Evolutionary conservation across 2,888 invertebrate genomes (phyloP), one percentile per base, ranked within the genome.

Genomic region (Lepeophtheirus nordmannii): DNA sequence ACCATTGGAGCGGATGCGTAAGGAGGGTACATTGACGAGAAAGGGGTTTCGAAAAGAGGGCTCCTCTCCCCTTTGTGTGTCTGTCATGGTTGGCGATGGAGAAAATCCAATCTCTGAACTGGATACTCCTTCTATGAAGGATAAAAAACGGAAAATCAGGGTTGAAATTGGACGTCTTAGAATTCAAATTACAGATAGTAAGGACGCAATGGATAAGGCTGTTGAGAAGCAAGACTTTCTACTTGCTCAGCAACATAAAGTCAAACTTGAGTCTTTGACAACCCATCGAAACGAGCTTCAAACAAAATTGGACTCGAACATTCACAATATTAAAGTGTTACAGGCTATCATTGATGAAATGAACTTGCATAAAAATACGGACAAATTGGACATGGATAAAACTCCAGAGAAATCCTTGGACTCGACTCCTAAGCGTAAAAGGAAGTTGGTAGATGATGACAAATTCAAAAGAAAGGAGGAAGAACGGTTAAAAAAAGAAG

Each of bases 151-250:
- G 5, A 17, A 17, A n/a, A 46, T 46, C 53, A 2, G 53, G 1
- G 53, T 46, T 2, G 53, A 46, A 17, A 46, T 46, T 17, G 38
- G 37, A 5, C 23, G 61, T 37, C 53, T 37, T 1, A 63, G 56
- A 5, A n/a, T 62, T 14, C 17, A 56, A 30, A 20, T 53, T 1
- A 46, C n/a, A 22, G 63, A 56, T 14, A 17, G 17, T 37, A 63
- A 63, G 2, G 63, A 63, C 3, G 63, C 38, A 17, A 63, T 62
- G 38, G 62, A 62, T 12, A 7, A 38, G 20, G 38, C 62, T 41
- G 62, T 20, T 10, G 38, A 20, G 20, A 39, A n/a, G 3, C 30
- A 62, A 62, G 62, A 62, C 20, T 39, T 40, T 40, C 14, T 39
- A 14, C 30, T 38, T 3, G 40, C 62, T 62, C 38, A 37, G 3